Percentiles rank a stretch among this genome's conserved stretches.
phyloP scores from a whole-genome alignment of 2,113 vertebrate genomes.

The Mohoua ochrocephala region DNA sequence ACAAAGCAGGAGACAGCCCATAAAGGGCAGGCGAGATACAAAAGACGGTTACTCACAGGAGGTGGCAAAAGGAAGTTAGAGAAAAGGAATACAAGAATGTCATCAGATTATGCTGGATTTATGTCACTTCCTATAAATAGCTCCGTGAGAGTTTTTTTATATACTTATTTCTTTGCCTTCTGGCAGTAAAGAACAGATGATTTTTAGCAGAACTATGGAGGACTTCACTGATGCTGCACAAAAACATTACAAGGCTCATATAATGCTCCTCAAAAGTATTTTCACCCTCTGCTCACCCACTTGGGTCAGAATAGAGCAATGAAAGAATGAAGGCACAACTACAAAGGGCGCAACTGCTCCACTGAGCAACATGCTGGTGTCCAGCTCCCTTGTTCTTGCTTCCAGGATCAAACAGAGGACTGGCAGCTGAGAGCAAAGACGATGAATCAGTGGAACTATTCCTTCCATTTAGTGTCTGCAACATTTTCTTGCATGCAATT shows the following conservation, averaged over 20 bases:
- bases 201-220: background rate
- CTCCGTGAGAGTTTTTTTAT: background rate
- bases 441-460: background rate
- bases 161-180: background rate
- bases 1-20: slow-evolving; percentile 23
- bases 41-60: slow-evolving; percentile 24
- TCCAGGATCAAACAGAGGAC: background rate
- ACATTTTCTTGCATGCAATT: background rate
- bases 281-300: background rate
- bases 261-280: background rate
- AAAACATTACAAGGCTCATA: background rate
- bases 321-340: background rate
- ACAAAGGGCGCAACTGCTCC: background rate
- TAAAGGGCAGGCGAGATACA: background rate
- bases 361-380: background rate
- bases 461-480: background rate
- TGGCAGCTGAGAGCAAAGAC: background rate
- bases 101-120: slow-evolving; percentile 45
- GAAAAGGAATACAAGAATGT: slow-evolving; percentile 16
- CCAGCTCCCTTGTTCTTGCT: background rate
- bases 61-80: background rate
- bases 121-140: slow-evolving; percentile 9
- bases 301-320: background rate
- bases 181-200: background rate
- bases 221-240: background rate